These are phyloP conservation scores for Euproctis similis DNA, from an alignment of 2,888 invertebrate species.

Conservation along the genomic window DNA sequence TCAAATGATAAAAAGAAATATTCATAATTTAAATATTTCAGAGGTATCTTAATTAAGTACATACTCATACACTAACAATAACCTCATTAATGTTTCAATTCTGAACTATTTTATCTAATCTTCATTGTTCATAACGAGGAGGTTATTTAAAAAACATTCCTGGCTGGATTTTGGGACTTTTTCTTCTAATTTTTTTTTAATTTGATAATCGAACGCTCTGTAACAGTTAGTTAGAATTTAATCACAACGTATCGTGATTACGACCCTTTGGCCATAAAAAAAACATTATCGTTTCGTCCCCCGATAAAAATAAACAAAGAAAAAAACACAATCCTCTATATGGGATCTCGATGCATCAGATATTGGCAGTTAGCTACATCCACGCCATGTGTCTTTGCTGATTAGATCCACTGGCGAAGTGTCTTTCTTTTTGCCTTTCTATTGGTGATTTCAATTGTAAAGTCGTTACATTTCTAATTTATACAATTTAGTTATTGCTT, in stretches of 20 bases:
- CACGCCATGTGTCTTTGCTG: constrained; percentile 56
- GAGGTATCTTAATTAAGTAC: too few species aligned
- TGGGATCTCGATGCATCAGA: constrained; percentile 62
- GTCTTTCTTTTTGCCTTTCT: constrained; percentile 24
- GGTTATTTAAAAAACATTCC: too few species aligned
- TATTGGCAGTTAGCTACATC: constrained; percentile 70
- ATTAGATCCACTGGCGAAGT: constrained; percentile 47
- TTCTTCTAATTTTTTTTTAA: too few species aligned
- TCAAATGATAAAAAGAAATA: too few species aligned
- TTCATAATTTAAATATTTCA: too few species aligned
- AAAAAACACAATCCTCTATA: constrained; percentile 66
- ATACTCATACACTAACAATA: too few species aligned
- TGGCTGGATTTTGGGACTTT: too few species aligned
- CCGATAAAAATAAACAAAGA: constrained; percentile 72
- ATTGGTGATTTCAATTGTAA: constrained; percentile 55
- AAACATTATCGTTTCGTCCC: constrained; percentile 73
- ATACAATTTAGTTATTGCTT: constrained; percentile 12
- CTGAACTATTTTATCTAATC: too few species aligned
- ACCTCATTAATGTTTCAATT: too few species aligned
- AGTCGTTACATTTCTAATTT: constrained; percentile 26
- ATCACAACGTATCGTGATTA: constrained; percentile 72
- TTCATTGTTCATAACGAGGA: too few species aligned
- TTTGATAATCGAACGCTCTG: too few species aligned
- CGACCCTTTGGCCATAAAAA: constrained; percentile 69
- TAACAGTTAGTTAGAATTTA: too few species aligned